phyloP scores from a whole-genome alignment of 2,113 vertebrate genomes.

The Hyla sarda region DNA sequence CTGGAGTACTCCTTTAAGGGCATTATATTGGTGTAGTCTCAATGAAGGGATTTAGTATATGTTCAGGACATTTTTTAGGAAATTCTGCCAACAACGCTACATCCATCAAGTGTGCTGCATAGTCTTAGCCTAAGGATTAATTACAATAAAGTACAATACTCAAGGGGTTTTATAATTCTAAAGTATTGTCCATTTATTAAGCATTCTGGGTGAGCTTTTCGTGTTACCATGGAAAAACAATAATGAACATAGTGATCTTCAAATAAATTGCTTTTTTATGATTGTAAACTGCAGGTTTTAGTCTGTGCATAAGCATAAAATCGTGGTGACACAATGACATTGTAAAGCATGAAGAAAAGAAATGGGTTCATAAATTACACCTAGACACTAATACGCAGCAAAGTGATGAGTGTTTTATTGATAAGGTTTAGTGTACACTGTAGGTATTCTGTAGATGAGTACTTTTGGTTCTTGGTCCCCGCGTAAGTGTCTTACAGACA shows the following conservation, averaged over 20 bases:
- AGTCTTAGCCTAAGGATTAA: too few species aligned
- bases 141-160: neutral
- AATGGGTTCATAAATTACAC: too few species aligned
- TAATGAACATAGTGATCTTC: neutral
- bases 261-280: neutral
- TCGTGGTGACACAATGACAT: conserved; percentile 17
- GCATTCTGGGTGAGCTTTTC: neutral
- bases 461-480: neutral
- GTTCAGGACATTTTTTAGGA: too few species aligned
- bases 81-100: too few species aligned
- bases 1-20: too few species aligned
- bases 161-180: neutral
- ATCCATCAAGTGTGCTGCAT: neutral
- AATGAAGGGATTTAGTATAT: too few species aligned
- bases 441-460: too few species aligned
- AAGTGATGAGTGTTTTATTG: too few species aligned
- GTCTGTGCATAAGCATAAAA: neutral
- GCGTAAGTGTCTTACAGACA: neutral
- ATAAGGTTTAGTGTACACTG: too few species aligned
- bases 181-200: neutral
- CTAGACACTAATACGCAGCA: too few species aligned
- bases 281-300: neutral
- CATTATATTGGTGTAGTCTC: too few species aligned
- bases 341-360: neutral
- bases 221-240: neutral